Evolutionary conservation across 2,888 invertebrate species (phyloP), one percentile per base, ranked within the genome.

Genomic region (Melipona beecheii): DNA sequence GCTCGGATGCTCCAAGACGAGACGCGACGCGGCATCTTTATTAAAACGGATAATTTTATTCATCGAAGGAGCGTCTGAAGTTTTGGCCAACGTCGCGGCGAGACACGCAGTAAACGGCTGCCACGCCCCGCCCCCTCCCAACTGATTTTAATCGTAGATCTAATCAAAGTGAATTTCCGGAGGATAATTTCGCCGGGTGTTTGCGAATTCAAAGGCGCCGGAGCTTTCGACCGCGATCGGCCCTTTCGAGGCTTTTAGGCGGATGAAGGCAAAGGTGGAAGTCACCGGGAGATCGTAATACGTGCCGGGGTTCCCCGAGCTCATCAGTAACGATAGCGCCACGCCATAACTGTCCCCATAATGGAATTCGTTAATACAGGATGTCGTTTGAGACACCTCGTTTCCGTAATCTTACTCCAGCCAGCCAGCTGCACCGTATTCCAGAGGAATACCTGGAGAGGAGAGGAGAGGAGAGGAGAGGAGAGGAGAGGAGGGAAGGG

Each of bases 281-380:
- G 88, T 88, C 87, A 72, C 83, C 81, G 62, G 52, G 66, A 81
- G 84, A 69, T 81, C 84, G 88, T 84, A 87, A 85, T 89, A 89
- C 90, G 89, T 89, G 86, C 83, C 79, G 85, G 65, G 83, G 85
- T 89, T 92, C 90, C 89, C 90, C 75, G 89, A 90, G 92, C 91
- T 88, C 92, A 91, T 93, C 92, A 90, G 91, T 92, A 89, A 91
- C 89, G 87, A 90, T 89, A 89, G 89, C 87, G 87, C 88, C 68
- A 78, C 82, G 82, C 88, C 89, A 87, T 90, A 91, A 90, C 89
- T 91, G 89, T 90, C 86, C 82, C 87, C 87, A 91, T 93, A 93
- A 93, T 93, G 92, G 93, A 93, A 93, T 93, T 91, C 90, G 91
- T 93, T 93, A 93, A 93, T 93, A 92, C 89, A 82, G 85, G 89